Conservation (phyloP, 1,140 invertebrate genomes). For the Anthonomus grandis region DNA sequence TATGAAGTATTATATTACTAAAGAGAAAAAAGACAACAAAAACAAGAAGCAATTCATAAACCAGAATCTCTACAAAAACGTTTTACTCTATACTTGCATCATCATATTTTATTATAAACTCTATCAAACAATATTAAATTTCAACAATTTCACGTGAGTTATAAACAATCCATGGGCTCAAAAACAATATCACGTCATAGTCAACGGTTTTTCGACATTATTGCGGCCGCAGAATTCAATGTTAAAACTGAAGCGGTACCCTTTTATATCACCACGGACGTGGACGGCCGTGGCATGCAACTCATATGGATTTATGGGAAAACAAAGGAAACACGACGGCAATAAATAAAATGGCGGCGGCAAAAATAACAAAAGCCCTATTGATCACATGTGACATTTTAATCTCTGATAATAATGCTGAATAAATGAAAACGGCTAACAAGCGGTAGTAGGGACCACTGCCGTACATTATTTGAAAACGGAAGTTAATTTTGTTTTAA, state of each 20-base stretch:
- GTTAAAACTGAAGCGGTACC: slow-evolving; percentile 9
- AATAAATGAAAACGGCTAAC: slow-evolving; percentile 15
- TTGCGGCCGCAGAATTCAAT: background rate
- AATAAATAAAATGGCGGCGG: slow-evolving; percentile 16
- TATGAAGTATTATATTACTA: no score
- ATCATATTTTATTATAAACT: no score
- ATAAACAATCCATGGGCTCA: background rate
- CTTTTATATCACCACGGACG: background rate
- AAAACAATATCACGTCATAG: slow-evolving; percentile 2
- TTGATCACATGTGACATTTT: slow-evolving; percentile 23
- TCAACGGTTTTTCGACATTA: slow-evolving; percentile 6
- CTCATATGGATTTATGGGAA: slow-evolving; percentile 4
- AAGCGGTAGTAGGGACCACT: slow-evolving; percentile 7
- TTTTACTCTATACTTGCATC: no score
- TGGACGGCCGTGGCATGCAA: no score
- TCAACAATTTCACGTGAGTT: no score
- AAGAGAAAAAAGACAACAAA: no score
- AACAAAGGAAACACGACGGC: slow-evolving; percentile 14
- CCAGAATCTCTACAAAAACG: no score
- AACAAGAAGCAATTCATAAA: no score
- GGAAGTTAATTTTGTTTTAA: slow-evolving; percentile 2
- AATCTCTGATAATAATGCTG: slow-evolving; percentile 23
- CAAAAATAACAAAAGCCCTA: slow-evolving; percentile 24
- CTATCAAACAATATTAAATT: no score
- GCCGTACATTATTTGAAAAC: background rate